Conservation (phyloP, 2,113 vertebrate genomes). For the Tupaia chinensis region DNA sequence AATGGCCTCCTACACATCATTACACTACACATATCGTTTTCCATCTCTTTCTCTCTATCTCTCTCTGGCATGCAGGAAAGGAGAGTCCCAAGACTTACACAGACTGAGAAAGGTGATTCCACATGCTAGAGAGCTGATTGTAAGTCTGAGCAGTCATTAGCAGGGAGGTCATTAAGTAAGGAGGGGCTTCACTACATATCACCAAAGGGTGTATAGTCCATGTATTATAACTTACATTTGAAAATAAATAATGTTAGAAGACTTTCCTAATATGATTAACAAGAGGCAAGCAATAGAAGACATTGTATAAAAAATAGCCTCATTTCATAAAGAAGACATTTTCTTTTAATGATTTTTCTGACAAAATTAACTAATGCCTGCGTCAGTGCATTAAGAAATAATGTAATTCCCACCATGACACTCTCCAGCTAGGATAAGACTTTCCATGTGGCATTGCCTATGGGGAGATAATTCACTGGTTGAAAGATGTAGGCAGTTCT, state of each 20-base stretch:
- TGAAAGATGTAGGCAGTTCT: background rate
- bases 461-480: slow-evolving; percentile 26
- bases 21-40: too few relatives aligned
- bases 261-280: slow-evolving; percentile 14
- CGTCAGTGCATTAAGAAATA: slow-evolving; percentile 38
- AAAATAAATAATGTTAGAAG: slow-evolving; percentile 42
- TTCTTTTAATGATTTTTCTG: slow-evolving; percentile 63
- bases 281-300: background rate
- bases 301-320: background rate
- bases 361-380: slow-evolving; percentile 63
- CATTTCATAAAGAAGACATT: slow-evolving; percentile 55
- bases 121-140: too few relatives aligned
- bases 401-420: slow-evolving; percentile 32
- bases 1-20: too few relatives aligned
- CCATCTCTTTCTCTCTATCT: too few relatives aligned
- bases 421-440: background rate
- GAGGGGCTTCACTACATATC: background rate
- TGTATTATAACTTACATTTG: background rate
- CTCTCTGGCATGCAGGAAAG: too few relatives aligned
- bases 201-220: background rate
- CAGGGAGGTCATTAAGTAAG: too few relatives aligned
- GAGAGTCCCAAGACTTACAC: too few relatives aligned
- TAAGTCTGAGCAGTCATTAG: background rate
- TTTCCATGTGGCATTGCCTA: background rate
- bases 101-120: too few relatives aligned